These are phyloP conservation scores for Ctenopoma kingsleyae DNA, from an alignment of 2,797 vertebrate genomes.

Conservation along the genomic window DNA sequence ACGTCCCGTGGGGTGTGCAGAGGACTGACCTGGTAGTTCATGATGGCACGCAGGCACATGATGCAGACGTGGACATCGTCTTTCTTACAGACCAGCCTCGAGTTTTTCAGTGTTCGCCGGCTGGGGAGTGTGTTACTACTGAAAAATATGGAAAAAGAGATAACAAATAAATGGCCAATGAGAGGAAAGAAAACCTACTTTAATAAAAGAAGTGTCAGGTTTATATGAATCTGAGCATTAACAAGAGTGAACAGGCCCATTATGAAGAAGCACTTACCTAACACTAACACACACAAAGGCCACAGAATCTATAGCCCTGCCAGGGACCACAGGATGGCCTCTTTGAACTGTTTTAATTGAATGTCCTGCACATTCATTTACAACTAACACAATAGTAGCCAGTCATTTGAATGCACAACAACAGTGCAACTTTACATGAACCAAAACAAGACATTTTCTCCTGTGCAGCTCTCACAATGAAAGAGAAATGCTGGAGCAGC, in stretches of 20 bases:
- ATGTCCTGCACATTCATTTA: conserved; percentile 70
- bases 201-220: background rate
- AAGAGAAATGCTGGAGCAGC: conserved; percentile 37
- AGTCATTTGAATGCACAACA: conserved; percentile 80
- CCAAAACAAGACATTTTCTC: conserved; percentile 55
- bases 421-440: conserved; percentile 56
- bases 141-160: conserved; percentile 5
- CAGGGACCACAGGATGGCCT: conserved; percentile 34
- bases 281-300: conserved; percentile 63
- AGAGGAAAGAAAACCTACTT: conserved; percentile 1
- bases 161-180: background rate
- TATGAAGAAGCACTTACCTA: conserved; percentile 48
- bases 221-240: conserved; percentile 20
- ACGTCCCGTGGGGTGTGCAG: background rate
- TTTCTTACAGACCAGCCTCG: conserved; percentile 95
- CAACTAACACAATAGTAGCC: conserved; percentile 66
- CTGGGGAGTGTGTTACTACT: conserved; percentile 95
- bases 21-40: conserved; percentile 97
- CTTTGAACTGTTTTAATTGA: conserved; percentile 71
- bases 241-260: conserved; percentile 13
- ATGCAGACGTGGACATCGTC: conserved; percentile 99
- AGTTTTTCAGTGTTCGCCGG: conserved; percentile 95
- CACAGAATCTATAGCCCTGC: conserved; percentile 61
- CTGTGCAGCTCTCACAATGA: conserved; percentile 38
- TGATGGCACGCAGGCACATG: conserved; percentile 97